These are phyloP conservation scores for Ephialtes manifestator DNA, from an alignment of 2,888 invertebrate species.

Conservation along the genomic window DNA sequence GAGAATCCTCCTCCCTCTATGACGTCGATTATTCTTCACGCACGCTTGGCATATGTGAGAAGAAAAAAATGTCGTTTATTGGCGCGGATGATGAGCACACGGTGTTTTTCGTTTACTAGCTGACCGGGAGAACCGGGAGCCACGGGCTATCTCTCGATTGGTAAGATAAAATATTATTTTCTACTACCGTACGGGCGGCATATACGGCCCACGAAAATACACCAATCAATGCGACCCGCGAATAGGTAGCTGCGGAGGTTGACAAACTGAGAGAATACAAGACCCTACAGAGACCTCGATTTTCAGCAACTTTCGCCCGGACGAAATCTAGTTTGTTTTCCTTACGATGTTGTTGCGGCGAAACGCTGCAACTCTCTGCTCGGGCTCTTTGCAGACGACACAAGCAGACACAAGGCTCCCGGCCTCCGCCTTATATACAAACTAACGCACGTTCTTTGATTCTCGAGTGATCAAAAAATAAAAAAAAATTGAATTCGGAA, in stretches of 20 bases:
- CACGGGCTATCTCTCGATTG: background rate
- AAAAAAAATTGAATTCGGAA: background rate
- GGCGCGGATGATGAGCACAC: background rate
- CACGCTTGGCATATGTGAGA: background rate
- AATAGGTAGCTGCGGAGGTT: background rate
- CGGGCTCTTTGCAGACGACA: background rate
- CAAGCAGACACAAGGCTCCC: background rate
- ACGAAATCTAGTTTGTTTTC: background rate
- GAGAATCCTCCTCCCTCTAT: constrained; percentile 26
- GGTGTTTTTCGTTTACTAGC: background rate
- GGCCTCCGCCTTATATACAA: background rate
- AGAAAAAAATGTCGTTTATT: background rate
- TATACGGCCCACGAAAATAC: constrained; percentile 8
- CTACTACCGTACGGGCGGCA: background rate
- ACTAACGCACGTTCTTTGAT: background rate
- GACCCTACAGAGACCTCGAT: background rate
- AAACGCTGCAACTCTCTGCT: background rate
- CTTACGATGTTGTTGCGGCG: background rate
- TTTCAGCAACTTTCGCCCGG: background rate
- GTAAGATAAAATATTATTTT: constrained; percentile 9
- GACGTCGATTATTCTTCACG: constrained; percentile 2
- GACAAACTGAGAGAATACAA: background rate
- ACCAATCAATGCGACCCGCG: constrained; percentile 36
- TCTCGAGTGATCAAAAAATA: background rate
- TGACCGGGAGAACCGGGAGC: constrained; percentile 9